Evolutionary conservation across 2,113 vertebrate species (phyloP).

Genomic region (Caretta caretta): DNA sequence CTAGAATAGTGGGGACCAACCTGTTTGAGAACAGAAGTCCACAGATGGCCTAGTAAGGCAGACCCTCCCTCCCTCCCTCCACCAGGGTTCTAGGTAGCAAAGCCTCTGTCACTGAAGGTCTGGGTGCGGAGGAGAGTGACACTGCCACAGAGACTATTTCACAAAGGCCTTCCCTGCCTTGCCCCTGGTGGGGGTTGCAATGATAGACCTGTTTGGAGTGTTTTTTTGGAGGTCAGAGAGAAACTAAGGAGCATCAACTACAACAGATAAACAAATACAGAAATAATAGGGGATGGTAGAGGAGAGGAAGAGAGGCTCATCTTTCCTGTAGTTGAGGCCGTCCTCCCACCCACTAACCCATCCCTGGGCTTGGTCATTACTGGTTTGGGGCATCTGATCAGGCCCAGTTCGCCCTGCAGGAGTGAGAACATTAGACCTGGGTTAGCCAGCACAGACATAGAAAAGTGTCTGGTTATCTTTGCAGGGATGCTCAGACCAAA

Average conservation of each 20-base stretch:
- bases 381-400: not conserved
- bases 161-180: not conserved
- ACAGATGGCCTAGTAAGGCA: not conserved
- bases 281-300: not conserved
- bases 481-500: not conserved
- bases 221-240: not conserved
- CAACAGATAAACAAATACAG: not conserved
- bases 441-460: not conserved
- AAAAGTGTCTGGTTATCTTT: not conserved
- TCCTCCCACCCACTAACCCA: not conserved
- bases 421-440: not conserved
- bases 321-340: not conserved
- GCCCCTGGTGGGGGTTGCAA: not conserved
- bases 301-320: not conserved
- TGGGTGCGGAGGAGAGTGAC: not conserved
- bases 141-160: not conserved
- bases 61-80: not conserved
- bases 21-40: not conserved
- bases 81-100: not conserved
- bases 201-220: not conserved
- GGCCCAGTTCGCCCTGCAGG: not conserved
- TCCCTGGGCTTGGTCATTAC: not conserved
- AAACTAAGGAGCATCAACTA: not conserved
- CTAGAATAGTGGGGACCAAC: not conserved
- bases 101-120: accelerated